Percentiles rank a stretch among this genome's conserved stretches.
Conservation (phyloP, 2,797 vertebrate species). For the Ispidina lecontei region DNA sequence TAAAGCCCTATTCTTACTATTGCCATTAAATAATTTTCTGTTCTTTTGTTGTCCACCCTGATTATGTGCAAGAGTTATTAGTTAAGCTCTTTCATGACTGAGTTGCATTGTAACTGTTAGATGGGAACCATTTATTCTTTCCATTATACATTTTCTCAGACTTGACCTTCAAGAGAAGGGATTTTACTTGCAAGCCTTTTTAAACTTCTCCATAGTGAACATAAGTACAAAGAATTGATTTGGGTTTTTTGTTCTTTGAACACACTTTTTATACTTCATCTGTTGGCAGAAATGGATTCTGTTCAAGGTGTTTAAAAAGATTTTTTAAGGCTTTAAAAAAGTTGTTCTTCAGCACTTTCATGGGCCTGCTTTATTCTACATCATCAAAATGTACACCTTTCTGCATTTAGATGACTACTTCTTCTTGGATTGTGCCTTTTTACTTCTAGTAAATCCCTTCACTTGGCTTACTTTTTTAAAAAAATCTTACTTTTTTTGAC, state of each 20-base stretch:
- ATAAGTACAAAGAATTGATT: neutral
- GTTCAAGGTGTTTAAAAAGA: neutral
- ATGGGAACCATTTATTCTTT: conserved; percentile 25
- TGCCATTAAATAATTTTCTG: neutral
- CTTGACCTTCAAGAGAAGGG: neutral
- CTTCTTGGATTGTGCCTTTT: neutral
- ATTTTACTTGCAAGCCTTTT: neutral
- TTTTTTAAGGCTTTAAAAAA: neutral
- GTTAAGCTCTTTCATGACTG: neutral
- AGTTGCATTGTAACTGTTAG: neutral
- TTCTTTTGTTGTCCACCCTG: neutral
- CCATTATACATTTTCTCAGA: neutral
- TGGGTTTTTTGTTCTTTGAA: neutral
- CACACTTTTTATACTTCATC: neutral
- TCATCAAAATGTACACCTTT: neutral
- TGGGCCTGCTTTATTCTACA: neutral
- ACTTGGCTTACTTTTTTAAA: neutral
- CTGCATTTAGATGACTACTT: neutral
- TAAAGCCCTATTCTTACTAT: neutral
- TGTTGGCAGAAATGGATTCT: neutral
- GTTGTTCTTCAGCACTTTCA: neutral
- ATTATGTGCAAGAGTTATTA: conserved; percentile 19
- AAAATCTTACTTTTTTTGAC: neutral
- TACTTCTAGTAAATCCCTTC: neutral
- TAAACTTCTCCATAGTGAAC: neutral